Conservation (phyloP, 2,113 vertebrate species). For the Cisticola juncidis region DNA sequence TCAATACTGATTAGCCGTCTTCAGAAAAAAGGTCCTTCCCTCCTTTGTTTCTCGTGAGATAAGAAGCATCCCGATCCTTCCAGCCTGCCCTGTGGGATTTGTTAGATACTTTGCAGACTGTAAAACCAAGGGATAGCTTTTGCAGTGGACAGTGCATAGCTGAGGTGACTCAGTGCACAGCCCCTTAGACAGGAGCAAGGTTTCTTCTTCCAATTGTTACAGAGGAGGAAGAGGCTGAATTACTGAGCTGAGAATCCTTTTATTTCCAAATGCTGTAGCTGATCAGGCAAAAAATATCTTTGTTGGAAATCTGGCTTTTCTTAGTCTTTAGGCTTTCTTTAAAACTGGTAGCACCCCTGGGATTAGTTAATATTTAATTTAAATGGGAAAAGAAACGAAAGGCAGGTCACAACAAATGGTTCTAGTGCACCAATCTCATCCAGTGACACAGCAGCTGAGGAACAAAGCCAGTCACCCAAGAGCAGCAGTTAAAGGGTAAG, state of each 20-base stretch:
- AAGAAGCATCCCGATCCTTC: not conserved
- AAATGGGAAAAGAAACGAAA: not conserved
- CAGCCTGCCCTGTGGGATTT: not conserved
- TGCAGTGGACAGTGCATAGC: not conserved
- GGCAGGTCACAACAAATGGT: not conserved
- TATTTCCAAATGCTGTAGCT: not conserved
- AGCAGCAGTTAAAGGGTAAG: not conserved
- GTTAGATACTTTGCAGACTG: not conserved
- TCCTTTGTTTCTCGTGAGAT: slow-evolving; percentile 9
- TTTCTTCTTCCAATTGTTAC: not conserved
- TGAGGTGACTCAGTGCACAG: not conserved
- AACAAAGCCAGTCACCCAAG: not conserved
- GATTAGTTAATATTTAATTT: not conserved
- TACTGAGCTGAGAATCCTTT: not conserved
- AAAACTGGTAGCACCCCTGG: not conserved
- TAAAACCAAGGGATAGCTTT: not conserved
- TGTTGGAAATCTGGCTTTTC: not conserved
- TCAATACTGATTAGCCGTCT: slow-evolving; percentile 2
- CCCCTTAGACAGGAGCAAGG: not conserved
- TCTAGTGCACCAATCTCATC: not conserved
- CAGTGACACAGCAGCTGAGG: not conserved
- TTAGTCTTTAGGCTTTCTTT: not conserved
- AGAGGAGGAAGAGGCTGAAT: not conserved
- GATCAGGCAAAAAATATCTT: not conserved
- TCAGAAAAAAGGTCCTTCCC: not conserved